Evolutionary conservation across 1,140 invertebrate genomes (phyloP), one percentile per base, ranked within the genome.

Genomic region (Drosophila pallidifrons): DNA sequence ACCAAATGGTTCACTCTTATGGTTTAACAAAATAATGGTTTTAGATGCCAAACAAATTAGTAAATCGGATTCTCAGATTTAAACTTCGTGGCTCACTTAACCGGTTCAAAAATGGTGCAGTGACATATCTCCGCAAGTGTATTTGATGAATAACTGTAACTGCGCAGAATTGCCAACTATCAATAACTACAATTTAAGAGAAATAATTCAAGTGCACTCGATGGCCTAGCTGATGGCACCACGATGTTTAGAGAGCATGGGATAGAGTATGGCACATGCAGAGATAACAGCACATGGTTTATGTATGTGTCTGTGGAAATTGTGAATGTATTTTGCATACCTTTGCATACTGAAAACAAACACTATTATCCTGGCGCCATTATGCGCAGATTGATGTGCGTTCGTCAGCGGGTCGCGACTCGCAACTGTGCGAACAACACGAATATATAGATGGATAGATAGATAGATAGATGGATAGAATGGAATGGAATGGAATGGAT

Each of bases 361-460:
- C 81, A 85, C 81, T 83, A 83, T 85, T 83, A 83, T 81, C 65
- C 81, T 58, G 77, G 45, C 55, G 74, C 81, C 78, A 83, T 83
- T 83, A 83, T 83, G 81, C 77, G 77, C 81, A 85, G 81, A 83
- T 83, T 83, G 81, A 85, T 83, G 77, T 80, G 81, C 72, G 77
- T 73, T 83, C 81, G 57, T 55, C 70, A 67, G 32, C 30, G 49
- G n/a, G 45, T 15, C 11, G 45, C 15, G n/a, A 15, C n/a, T 15
- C 30, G 30, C 13, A 30, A 55, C 8, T 20, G 32, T 41, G n/a
- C 32, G 54, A 41, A n/a, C n/a, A 41, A 41, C 54, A 57, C 72
- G 58, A 67, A 73, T 45, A 35, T 15, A 47, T 43, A n/a, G 41
- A 43, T 47, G 3, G 47, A 64, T 47, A 43, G 25, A 49, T 51